Percentiles rank a stretch among this genome's conserved stretches.
These are phyloP conservation scores for Phyllotis vaccarum DNA, from an alignment of 2,797 vertebrate genomes.

Conservation along the genomic window DNA sequence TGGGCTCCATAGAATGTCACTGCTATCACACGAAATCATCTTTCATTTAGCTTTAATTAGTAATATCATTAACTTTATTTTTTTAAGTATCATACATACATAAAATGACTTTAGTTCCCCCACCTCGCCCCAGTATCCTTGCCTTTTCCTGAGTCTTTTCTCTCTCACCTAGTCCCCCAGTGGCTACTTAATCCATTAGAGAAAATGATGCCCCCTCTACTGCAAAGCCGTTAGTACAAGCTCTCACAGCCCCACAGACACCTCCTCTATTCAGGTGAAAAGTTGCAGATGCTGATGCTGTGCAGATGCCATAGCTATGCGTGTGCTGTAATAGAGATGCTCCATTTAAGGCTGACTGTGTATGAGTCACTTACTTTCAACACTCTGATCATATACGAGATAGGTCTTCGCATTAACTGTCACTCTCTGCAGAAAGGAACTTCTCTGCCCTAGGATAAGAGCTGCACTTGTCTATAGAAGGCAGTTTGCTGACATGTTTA, in stretches of 20 bases:
- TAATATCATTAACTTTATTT: background rate
- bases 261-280: background rate
- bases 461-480: background rate
- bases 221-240: background rate
- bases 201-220: background rate
- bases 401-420: background rate
- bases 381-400: background rate
- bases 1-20: background rate
- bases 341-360: background rate
- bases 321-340: background rate
- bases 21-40: background rate
- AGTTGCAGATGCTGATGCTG: background rate
- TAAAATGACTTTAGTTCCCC: background rate
- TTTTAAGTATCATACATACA: background rate
- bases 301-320: background rate
- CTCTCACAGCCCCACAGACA: fast-evolving
- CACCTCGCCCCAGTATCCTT: background rate
- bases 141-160: no score
- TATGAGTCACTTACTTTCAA: background rate
- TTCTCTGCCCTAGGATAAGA: background rate
- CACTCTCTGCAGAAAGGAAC: background rate
- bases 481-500: background rate
- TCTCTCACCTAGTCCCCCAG: background rate
- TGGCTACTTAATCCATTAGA: background rate
- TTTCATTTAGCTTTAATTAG: background rate